Base-by-base conservation (phyloP, 2,113 vertebrate species). In the Tychaedon coryphoeus region DNA sequence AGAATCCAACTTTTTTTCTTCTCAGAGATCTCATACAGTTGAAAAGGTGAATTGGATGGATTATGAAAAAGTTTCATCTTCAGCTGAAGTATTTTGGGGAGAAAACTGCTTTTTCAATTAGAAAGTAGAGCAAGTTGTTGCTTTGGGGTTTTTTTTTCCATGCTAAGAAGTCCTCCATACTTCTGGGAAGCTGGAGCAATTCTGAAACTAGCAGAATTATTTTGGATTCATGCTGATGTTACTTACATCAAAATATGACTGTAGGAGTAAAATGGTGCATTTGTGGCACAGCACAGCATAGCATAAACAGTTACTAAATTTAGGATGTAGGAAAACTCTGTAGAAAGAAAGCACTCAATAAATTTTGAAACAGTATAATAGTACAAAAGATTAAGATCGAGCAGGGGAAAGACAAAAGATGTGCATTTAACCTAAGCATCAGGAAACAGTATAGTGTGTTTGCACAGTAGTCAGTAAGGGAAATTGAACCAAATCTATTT, bases 381-480 rank as follows among this genome's bases (percentile, higher is more conserved):
- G 34, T 36, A 75, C 25, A 64, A 71, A 70, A 40, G 42, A 33
- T 66, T 66, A 64, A 26, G 24, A 66, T 79, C 61, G 36, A 54
- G 70, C 14, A 61, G 25, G 4, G n/a, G n/a, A 72, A 80, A 57
- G 69, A 43, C 12, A 69, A n/a, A 86, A 84, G 56, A 61, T 43
- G 64, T 34, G 58, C 24, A 10, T 72, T 93, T 73, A 87, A 65
- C 45, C 22, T 47, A 40, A 90, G 61, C 62, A 74, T 53, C 65
- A 81, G 86, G 92, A 93, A 94, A 82, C 66, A 90, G 67, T 33
- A 36, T 57, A 25, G 83, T 90, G 86, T 92, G 47, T 77, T 71
- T 81, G 61, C 67, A 69, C 56, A 54, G 47, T 72, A 89, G 48
- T 77, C 60, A 82, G 38, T 48, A 36, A 77, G 48, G 84, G 70